A percentile compares a stretch with the other conserved stretches of the same genome.
phyloP scores from a whole-genome alignment of 2,888 invertebrate species.

The Mimumesa dahlbomi region DNA sequence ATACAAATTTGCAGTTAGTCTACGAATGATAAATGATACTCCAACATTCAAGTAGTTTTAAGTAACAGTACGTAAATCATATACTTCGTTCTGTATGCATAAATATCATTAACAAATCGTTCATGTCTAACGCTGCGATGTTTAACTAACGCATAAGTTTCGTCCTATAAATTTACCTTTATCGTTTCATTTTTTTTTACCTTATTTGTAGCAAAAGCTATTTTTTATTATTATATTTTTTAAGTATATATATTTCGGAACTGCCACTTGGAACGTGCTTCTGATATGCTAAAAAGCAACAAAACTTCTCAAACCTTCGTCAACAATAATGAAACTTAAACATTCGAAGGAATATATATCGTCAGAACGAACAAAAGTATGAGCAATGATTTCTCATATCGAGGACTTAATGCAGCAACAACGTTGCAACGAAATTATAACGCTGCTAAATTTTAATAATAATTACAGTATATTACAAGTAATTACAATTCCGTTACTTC shows the following conservation, averaged over 20 bases:
- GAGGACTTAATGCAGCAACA: background rate
- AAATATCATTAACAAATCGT: conserved; percentile 33
- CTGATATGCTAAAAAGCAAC: conserved; percentile 41
- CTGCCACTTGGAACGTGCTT: conserved; percentile 43
- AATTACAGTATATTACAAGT: conserved; percentile 69
- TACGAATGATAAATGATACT: too few relatives aligned
- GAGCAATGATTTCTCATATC: background rate
- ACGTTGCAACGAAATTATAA: conserved; percentile 7
- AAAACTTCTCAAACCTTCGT: background rate
- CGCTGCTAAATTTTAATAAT: conserved; percentile 48
- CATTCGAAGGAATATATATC: background rate
- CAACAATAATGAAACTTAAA: conserved; percentile 10
- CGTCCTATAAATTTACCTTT: conserved; percentile 15
- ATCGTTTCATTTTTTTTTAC: too few relatives aligned
- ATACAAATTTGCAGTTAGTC: conserved; percentile 61
- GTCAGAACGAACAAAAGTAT: background rate
- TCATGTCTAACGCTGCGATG: conserved; percentile 35
- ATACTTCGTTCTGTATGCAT: conserved; percentile 25
- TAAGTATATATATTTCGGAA: conserved; percentile 35
- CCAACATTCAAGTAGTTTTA: too few relatives aligned
- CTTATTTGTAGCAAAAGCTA: conserved; percentile 34
- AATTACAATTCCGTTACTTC: conserved; percentile 57
- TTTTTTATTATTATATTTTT: conserved; percentile 42
- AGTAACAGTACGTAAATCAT: conserved; percentile 38
- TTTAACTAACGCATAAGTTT: conserved; percentile 37